Percentiles rank a stretch among this genome's conserved stretches.
Evolutionary conservation across 1,140 invertebrate species (phyloP).

Genomic region (Sycobia sp.): DNA sequence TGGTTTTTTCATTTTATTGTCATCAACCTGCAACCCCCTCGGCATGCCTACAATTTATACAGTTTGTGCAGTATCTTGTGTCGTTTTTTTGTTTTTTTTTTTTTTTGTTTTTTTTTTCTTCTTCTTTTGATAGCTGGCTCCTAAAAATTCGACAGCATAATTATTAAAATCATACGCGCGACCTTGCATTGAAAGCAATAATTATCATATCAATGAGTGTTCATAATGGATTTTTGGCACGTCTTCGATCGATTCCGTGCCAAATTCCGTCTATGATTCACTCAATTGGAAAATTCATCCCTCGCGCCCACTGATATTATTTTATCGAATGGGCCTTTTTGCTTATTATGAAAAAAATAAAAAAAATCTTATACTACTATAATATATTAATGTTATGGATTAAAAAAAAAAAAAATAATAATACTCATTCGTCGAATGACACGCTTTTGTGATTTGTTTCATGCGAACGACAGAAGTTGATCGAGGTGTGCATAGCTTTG

Average conservation of each 20-base stretch:
- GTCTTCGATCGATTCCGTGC: no score
- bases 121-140: no score
- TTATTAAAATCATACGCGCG: no score
- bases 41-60: slow-evolving; percentile 8
- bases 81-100: no score
- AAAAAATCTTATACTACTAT: no score
- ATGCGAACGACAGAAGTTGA: slow-evolving; percentile 80
- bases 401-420: no score
- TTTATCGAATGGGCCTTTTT: neutral
- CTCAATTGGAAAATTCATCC: slow-evolving; percentile 3
- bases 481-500: slow-evolving; percentile 87
- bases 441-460: slow-evolving; percentile 65
- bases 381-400: slow-evolving; percentile 28
- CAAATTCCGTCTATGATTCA: slow-evolving; percentile 31
- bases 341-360: neutral
- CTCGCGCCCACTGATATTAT: neutral
- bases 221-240: no score
- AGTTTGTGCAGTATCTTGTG: neutral
- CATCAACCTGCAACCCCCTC: slow-evolving; percentile 21
- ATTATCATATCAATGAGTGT: no score
- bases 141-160: no score
- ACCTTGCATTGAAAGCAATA: no score
- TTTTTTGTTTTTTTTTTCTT: no score
- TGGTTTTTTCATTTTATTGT: slow-evolving; percentile 24
- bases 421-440: slow-evolving; percentile 52